Evolutionary conservation across 2,888 invertebrate genomes (phyloP).

Genomic region (Epiblema foenella): DNA sequence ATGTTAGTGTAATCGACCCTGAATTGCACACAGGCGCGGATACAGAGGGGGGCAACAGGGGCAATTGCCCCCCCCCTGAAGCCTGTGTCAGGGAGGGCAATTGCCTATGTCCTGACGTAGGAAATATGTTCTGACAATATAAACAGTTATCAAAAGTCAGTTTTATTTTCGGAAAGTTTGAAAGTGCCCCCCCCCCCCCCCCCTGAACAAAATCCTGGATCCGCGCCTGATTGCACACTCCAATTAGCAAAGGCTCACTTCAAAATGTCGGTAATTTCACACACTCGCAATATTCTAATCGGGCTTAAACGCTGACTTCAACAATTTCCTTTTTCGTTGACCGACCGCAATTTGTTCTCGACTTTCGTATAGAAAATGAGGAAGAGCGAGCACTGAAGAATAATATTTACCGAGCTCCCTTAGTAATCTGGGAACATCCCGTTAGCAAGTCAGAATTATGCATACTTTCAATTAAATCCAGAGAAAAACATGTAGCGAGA

Average conservation of each 20-base stretch:
- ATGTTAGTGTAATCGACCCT: no score
- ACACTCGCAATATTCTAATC: constrained; percentile 5
- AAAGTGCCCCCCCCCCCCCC: no score
- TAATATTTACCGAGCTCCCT: constrained; percentile 27
- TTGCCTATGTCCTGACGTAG: no score
- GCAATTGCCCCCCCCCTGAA: no score
- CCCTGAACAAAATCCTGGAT: no score
- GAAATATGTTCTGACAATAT: no score
- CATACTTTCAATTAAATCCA: constrained; percentile 18
- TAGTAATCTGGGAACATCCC: constrained; percentile 6
- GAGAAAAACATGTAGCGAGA: constrained; percentile 1
- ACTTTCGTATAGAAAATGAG: constrained; percentile 28
- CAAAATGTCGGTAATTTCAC: neutral
- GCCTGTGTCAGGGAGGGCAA: no score
- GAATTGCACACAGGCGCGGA: no score
- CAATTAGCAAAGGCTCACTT: neutral
- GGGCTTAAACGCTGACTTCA: constrained; percentile 8
- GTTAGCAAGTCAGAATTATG: constrained; percentile 20
- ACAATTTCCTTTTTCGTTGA: constrained; percentile 25
- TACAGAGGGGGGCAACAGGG: no score
- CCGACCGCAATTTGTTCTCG: constrained; percentile 19
- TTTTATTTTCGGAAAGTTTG: no score
- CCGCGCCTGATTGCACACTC: no score
- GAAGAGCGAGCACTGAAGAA: constrained; percentile 13
- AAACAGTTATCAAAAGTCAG: no score